Evolutionary conservation across 2,888 invertebrate genomes (phyloP).

Genomic region (Julus scandinavius): DNA sequence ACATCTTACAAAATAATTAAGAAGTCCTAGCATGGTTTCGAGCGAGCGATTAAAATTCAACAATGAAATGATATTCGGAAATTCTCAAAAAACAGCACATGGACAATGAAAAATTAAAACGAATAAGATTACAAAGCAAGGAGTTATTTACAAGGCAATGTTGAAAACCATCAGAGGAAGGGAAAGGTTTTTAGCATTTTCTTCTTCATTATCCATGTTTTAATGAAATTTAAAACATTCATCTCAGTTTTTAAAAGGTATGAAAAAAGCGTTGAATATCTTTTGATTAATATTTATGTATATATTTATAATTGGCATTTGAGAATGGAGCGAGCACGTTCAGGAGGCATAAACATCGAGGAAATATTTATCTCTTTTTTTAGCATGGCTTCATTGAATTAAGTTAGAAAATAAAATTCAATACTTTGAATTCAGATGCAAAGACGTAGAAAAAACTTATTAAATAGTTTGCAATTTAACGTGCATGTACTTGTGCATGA

Average conservation of each 20-base stretch:
- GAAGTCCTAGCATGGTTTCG: slow-evolving; percentile 40
- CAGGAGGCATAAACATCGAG: slow-evolving; percentile 37
- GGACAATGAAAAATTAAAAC: slow-evolving; percentile 40
- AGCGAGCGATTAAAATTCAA: slow-evolving; percentile 46
- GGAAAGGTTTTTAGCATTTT: slow-evolving; percentile 3
- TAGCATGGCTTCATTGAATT: background rate
- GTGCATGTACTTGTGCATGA: background rate
- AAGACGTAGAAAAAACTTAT: background rate
- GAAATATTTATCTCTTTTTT: slow-evolving; percentile 34
- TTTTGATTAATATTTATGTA: slow-evolving; percentile 44
- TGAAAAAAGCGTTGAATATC: slow-evolving; percentile 43
- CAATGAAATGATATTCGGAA: slow-evolving; percentile 36
- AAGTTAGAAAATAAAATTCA: background rate
- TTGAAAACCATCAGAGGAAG: slow-evolving; percentile 45
- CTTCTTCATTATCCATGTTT: slow-evolving; percentile 36
- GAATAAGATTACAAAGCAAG: slow-evolving; percentile 49
- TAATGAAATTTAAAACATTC: slow-evolving; percentile 45
- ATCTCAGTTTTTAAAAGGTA: slow-evolving; percentile 39
- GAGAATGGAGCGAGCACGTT: slow-evolving; percentile 37
- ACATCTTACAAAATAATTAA: slow-evolving; percentile 31
- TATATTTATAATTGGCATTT: slow-evolving; percentile 46
- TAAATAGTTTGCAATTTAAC: background rate
- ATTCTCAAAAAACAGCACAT: slow-evolving; percentile 25
- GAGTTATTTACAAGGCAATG: slow-evolving; percentile 52
- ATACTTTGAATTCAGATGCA: background rate